These are phyloP conservation scores for Neosalanx taihuensis DNA, from an alignment of 2,797 vertebrate species.

Conservation along the genomic window DNA sequence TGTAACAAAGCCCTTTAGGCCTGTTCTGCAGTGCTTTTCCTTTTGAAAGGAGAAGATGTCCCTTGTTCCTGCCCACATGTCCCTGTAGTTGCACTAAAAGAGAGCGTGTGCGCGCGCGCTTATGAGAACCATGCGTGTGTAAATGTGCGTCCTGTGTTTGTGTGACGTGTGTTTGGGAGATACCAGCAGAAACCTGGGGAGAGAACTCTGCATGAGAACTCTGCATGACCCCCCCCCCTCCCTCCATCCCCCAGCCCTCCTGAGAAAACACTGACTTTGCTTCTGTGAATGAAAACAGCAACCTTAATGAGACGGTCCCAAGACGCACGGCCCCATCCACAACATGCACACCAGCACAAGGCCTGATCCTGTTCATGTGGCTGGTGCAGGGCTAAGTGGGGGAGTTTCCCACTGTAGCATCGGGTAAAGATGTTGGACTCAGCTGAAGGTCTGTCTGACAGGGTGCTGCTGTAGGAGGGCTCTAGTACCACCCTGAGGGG, in stretches of 20 bases:
- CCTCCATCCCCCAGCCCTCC: background rate
- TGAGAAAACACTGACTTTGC: conserved; percentile 34
- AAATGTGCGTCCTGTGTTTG: no score
- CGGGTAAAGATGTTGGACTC: background rate
- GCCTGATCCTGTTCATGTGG: conserved; percentile 23
- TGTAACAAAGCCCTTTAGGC: no score
- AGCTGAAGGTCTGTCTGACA: background rate
- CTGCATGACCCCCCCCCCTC: background rate
- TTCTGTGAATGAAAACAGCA: conserved; percentile 43
- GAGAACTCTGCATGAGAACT: no score
- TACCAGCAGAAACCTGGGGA: no score
- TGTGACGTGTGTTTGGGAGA: no score
- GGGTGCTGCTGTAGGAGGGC: background rate
- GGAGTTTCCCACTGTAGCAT: conserved; percentile 10
- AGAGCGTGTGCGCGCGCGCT: no score
- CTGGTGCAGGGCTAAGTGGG: background rate
- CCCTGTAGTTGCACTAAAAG: no score
- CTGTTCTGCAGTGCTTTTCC: no score
- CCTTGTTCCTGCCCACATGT: no score
- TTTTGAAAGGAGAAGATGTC: no score
- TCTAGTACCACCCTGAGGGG: background rate
- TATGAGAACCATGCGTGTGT: no score
- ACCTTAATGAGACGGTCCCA: conserved; percentile 12
- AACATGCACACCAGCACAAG: background rate
- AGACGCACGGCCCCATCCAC: conserved; percentile 34